Conservation (phyloP, 2,113 vertebrate species). For the Petrocephalus microphthalmus region DNA sequence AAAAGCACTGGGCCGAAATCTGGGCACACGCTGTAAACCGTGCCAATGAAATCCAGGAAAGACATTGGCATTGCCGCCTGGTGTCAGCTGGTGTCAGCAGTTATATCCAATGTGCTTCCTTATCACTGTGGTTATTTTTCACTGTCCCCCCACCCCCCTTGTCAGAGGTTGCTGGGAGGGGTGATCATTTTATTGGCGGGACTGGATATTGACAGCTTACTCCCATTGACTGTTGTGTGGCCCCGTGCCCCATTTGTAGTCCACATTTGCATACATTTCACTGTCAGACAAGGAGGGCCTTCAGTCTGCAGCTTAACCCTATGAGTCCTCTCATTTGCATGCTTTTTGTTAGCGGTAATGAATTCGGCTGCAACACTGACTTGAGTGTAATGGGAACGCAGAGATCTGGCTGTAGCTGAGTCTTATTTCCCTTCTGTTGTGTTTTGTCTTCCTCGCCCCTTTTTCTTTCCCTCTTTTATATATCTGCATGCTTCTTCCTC, state of each 20-base stretch:
- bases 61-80: neutral
- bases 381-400: constrained; percentile 62
- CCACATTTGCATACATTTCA: constrained; percentile 59
- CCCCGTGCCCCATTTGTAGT: constrained; percentile 51
- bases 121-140: neutral
- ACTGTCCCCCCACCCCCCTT: neutral
- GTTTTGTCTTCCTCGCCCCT: constrained; percentile 35
- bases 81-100: neutral
- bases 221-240: constrained; percentile 44
- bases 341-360: constrained; percentile 58
- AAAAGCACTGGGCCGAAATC: neutral
- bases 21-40: neutral
- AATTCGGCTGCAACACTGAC: constrained; percentile 61
- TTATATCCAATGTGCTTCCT: neutral
- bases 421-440: constrained; percentile 77
- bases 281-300: constrained; percentile 46
- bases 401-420: constrained; percentile 76
- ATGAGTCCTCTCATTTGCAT: constrained; percentile 62
- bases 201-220: constrained; percentile 33
- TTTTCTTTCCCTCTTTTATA: constrained; percentile 44
- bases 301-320: constrained; percentile 58
- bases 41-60: neutral
- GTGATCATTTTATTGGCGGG: neutral
- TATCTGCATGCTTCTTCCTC: constrained; percentile 50
- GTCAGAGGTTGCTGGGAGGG: neutral